These are phyloP conservation scores for Arremon aurantiirostris DNA, from an alignment of 2,797 vertebrate genomes.

Conservation along the genomic window DNA sequence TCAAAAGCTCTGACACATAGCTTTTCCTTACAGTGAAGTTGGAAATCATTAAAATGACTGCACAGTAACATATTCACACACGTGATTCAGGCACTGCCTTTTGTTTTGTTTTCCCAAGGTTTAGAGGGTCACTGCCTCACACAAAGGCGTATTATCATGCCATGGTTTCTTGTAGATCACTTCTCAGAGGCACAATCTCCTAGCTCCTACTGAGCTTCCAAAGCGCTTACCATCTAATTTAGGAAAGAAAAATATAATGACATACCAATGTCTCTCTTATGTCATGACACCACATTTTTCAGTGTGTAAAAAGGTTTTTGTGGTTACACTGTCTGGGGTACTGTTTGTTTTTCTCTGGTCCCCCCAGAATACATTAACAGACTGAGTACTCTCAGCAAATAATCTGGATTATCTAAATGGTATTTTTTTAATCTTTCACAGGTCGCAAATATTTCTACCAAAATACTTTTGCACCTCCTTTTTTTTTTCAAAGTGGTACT, in stretches of 20 bases:
- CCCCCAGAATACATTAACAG: neutral
- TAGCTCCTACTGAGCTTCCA: neutral
- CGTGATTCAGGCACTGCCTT: neutral
- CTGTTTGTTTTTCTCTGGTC: neutral
- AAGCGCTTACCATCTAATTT: neutral
- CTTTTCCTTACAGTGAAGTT: neutral
- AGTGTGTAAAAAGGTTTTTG: neutral
- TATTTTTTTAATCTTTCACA: neutral
- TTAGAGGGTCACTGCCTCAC: neutral
- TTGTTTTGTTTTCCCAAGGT: neutral
- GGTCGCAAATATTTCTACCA: neutral
- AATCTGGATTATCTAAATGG: neutral
- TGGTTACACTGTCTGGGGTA: neutral
- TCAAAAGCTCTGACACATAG: neutral
- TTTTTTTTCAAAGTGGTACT: neutral
- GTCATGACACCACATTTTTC: conserved; percentile 32
- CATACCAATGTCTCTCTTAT: conserved; percentile 17
- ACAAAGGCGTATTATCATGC: neutral
- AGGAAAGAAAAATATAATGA: conserved; percentile 51
- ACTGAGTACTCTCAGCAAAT: neutral
- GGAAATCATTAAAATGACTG: conserved; percentile 9
- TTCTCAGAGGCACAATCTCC: neutral
- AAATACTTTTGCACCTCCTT: neutral
- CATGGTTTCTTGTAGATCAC: neutral
- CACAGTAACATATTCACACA: neutral